Conservation (phyloP, 2,797 vertebrate species). For the Acanthiza pusilla region DNA sequence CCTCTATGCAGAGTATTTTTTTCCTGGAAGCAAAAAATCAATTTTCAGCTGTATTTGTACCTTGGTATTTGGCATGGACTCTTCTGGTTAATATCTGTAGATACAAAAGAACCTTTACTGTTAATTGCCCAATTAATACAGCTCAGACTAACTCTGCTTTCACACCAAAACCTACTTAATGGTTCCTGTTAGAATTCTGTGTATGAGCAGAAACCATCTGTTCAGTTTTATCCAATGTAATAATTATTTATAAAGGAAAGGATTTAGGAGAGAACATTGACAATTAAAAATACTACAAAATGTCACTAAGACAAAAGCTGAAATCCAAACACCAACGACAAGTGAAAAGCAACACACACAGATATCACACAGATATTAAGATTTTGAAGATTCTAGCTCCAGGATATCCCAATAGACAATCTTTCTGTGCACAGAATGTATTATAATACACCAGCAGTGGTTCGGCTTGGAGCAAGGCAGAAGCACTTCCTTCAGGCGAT, state of each 20-base stretch:
- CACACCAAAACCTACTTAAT: not conserved
- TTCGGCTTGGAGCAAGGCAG: not conserved
- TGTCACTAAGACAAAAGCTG: not conserved
- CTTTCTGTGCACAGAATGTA: not conserved
- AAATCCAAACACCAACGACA: not conserved
- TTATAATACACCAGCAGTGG: not conserved
- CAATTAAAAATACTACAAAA: not conserved
- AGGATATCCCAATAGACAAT: not conserved
- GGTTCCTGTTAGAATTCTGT: not conserved
- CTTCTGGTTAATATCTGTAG: not conserved
- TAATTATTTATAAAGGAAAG: not conserved
- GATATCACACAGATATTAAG: not conserved
- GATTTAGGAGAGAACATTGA: not conserved
- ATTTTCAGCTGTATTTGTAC: not conserved
- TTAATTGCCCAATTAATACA: not conserved
- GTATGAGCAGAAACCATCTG: not conserved
- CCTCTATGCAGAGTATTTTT: not conserved
- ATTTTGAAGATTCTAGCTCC: not conserved
- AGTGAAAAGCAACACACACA: not conserved
- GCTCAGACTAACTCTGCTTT: not conserved
- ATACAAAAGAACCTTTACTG: not conserved
- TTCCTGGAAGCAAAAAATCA: not conserved
- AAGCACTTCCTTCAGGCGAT: not conserved
- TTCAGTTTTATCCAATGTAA: not conserved
- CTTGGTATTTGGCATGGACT: fast-evolving